Base-by-base conservation (phyloP, 2,797 vertebrate genomes). In the Sebastes umbrosus region DNA sequence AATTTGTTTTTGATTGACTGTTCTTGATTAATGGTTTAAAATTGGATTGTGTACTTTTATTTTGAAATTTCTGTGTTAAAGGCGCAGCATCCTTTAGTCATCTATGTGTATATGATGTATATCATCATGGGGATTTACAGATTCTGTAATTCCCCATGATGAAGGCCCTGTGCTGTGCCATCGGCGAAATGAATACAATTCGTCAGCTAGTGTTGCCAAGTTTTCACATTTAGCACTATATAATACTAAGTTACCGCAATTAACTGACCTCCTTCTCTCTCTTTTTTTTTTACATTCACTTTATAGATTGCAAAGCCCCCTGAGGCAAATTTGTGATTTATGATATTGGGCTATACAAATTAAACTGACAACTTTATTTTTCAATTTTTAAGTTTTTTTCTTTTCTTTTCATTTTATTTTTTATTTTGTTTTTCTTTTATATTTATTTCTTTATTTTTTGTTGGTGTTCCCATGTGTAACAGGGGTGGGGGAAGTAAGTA, bases 241-340 rank as follows among this genome's bases (percentile, higher is more conserved):
- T 29, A 34, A 58, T 62, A 58, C 31, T 12, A 16, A 22, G 24
- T 8, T 43, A 58, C 3, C 54, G 27, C 55, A 70, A 8, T 36
- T 1, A 57, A 90, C 94, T 92, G 57, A 97, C 97, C 94, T 98
- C 97, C 71, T 95, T 43, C 39, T 16, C 14, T 16, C 39, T 43
- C 5, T 14, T 16, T 43, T 43, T 43, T 43, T 43, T 43, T 43
- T 16, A 43, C 14, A 43, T 43, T 43, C 39, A 43, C 39, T 43
- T 43, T 43, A 43, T 43, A 43, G 39, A 43, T 16, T 43, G 39
- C 2, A 43, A 43, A 43, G 6, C 39, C 39, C 14, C 12, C 36
- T 43, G 39, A 43, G 14, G 39, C 14, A 43, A 43, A 43, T 43
- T 43, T 43, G 12, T 43, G 12, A 1, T 43, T 43, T 43, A 39